A percentile compares a stretch with the other conserved stretches of the same genome.
These are phyloP conservation scores for Macrophya annulata DNA, from an alignment of 2,888 invertebrate species.

Conservation along the genomic window DNA sequence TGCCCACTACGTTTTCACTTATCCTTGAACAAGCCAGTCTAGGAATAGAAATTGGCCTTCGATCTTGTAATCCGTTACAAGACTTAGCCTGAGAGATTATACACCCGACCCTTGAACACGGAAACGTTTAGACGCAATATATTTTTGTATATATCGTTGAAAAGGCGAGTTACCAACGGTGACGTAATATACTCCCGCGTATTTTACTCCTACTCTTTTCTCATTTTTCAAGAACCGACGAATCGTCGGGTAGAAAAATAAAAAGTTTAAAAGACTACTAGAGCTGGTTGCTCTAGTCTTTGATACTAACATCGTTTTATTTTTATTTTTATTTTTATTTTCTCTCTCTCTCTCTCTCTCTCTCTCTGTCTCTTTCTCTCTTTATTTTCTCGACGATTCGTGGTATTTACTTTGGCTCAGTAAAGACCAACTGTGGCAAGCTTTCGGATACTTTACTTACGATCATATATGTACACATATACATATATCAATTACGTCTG, in stretches of 20 bases:
- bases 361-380: background rate
- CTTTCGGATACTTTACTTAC: conserved; percentile 32
- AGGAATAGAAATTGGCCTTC: conserved; percentile 77
- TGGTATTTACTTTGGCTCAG: conserved; percentile 43
- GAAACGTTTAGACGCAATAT: conserved; percentile 46
- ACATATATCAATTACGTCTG: background rate
- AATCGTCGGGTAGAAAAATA: background rate
- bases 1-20: conserved; percentile 55
- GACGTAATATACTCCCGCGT: conserved; percentile 2
- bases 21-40: conserved; percentile 68
- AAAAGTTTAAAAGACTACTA: conserved; percentile 1
- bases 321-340: background rate
- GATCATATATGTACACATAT: no score
- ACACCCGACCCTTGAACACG: conserved; percentile 35
- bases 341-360: background rate
- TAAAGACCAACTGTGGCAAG: conserved; percentile 29
- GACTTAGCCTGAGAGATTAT: conserved; percentile 42
- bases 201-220: background rate
- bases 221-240: background rate
- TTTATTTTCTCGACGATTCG: background rate
- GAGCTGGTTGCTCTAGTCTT: conserved; percentile 3
- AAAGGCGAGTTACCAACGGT: background rate
- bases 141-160: background rate
- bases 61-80: conserved; percentile 59
- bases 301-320: conserved; percentile 11